Conservation (phyloP, 2,888 invertebrate genomes). For the Lingula anatina region DNA sequence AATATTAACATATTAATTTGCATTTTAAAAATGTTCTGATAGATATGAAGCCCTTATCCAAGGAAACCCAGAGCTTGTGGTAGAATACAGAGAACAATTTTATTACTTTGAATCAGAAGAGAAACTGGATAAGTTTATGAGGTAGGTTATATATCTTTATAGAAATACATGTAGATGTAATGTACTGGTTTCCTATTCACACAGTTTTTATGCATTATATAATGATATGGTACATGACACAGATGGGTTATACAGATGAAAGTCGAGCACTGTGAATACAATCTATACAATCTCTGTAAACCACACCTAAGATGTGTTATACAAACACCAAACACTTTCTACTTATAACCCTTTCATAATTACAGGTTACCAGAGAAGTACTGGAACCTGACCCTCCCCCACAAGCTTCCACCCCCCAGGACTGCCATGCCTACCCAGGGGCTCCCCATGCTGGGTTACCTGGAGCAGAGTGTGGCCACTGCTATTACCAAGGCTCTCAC, state of each 20-base stretch:
- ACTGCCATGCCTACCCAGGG: conserved; percentile 33
- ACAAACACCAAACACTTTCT: too few species aligned
- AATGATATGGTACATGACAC: too few species aligned
- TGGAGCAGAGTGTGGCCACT: conserved; percentile 50
- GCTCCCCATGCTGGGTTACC: conserved; percentile 51
- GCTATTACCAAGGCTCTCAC: conserved; percentile 48
- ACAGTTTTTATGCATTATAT: too few species aligned
- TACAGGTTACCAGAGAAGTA: conserved; percentile 50
- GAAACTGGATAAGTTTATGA: conserved; percentile 48
- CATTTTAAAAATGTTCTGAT: too few species aligned
- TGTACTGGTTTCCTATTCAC: too few species aligned
- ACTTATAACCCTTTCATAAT: too few species aligned
- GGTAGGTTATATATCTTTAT: conserved; percentile 26
- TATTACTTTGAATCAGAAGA: conserved; percentile 45
- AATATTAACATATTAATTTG: too few species aligned
- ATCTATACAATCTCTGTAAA: too few species aligned
- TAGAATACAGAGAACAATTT: conserved; percentile 42
- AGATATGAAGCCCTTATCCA: conserved; percentile 50
- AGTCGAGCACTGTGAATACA: too few species aligned
- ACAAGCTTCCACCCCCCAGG: conserved; percentile 50
- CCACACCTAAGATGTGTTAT: too few species aligned
- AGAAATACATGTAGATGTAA: too few species aligned
- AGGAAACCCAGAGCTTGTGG: conserved; percentile 42
- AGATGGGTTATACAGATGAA: too few species aligned
- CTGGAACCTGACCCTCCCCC: conserved; percentile 43